These are phyloP conservation scores for Limnothrissa miodon DNA, from an alignment of 2,113 vertebrate species.

Conservation along the genomic window DNA sequence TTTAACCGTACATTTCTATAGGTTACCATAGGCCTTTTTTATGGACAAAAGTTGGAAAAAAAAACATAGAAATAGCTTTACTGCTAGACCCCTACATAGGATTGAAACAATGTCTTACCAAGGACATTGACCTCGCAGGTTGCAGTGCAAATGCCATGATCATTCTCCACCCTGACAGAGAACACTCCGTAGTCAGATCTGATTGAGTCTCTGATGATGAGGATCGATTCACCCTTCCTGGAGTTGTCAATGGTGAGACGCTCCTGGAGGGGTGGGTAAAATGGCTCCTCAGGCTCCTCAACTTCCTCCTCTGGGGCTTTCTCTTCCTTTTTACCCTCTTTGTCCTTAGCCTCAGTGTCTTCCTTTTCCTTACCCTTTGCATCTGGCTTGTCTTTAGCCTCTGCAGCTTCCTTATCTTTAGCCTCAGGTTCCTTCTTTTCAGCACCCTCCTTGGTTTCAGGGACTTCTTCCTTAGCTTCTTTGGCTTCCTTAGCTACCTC, in stretches of 20 bases:
- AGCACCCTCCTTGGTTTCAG: slow-evolving; percentile 24
- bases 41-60: no score
- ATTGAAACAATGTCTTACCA: slow-evolving; percentile 68
- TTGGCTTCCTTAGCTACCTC: slow-evolving; percentile 59
- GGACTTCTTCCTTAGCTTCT: slow-evolving; percentile 20
- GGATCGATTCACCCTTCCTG: slow-evolving; percentile 78
- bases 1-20: no score
- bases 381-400: slow-evolving; percentile 35
- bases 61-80: no score
- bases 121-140: slow-evolving; percentile 89
- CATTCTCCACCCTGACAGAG: slow-evolving; percentile 92
- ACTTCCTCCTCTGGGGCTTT: slow-evolving; percentile 34
- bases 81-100: no score
- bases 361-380: slow-evolving; percentile 28
- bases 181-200: slow-evolving; percentile 87
- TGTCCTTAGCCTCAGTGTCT: neutral
- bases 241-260: slow-evolving; percentile 83
- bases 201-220: slow-evolving; percentile 80
- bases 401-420: slow-evolving; percentile 30
- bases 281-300: slow-evolving; percentile 70
- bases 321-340: slow-evolving; percentile 26
- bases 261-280: slow-evolving; percentile 83
- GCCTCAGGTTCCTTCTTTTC: slow-evolving; percentile 26
- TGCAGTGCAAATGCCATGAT: slow-evolving; percentile 86
- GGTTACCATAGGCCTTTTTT: no score